Base-by-base conservation (phyloP, 2,888 invertebrate genomes). In the Selenia dentaria region DNA sequence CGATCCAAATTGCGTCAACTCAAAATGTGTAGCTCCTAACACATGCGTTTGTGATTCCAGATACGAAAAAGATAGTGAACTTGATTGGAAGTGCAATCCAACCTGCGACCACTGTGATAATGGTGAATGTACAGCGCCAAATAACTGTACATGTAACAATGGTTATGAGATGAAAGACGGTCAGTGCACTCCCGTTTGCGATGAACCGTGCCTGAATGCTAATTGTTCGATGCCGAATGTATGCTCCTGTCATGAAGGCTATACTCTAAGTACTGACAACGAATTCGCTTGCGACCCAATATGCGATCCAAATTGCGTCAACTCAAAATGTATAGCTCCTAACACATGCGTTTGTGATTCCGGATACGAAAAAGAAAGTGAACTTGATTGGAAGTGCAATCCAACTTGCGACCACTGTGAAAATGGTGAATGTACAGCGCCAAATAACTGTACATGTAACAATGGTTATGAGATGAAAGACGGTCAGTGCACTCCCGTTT, bases 1-100 rank as follows among this genome's bases (percentile, higher is more conserved):
- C 12, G 37, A 48, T 1, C 35, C 47, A 3, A 22, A 32, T 4
- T 69, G 69, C 31, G 40, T 48, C 1, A 65, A 59, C 13, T 46
- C 55, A 0, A 40, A 35, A 4, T 62, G 88, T 42, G 33, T 60
- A 1, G 66, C 63, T 3, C 91, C 91, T 0, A 73, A 85, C 16
- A 66, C 62, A 2, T 92, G 92, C 28, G 64, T 78, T 16, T 92
- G 92, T 51, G 67, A 75, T 24, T 66, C 69, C 9, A 91, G 91
- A 0, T 79, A 5, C 22, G 55, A 64, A 39, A 33, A 44, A 16
- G 54, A 51, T 53, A 52, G 51, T 25, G 59, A 45, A 16, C 4
- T 4, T 3, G 4, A 3, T 13, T 45, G 52, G 45, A 50, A 47
- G 8, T 85, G 84, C 51, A 55, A 58, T 27, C 76, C 81, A 13